These are phyloP conservation scores for Penaeus indicus DNA, from an alignment of 1,140 invertebrate genomes.

Conservation along the genomic window DNA sequence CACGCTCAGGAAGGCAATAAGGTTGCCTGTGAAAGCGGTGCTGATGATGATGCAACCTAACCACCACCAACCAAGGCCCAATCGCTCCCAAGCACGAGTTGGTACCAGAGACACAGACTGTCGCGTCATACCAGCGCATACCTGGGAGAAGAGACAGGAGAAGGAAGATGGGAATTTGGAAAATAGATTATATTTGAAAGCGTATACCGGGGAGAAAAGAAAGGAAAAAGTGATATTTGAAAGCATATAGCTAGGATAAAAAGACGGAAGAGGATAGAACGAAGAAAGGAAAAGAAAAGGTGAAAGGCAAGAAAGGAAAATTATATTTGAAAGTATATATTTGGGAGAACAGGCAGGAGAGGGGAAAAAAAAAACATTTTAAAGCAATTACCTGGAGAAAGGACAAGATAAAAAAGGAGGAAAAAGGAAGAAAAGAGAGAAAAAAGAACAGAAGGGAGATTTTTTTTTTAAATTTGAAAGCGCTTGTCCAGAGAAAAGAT, in stretches of 20 bases:
- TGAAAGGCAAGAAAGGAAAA: no score
- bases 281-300: not conserved
- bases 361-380: no score
- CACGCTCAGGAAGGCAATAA: constrained; percentile 56
- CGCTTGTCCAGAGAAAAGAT: no score
- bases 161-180: not conserved
- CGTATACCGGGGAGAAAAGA: no score
- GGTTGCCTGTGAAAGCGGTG: constrained; percentile 54
- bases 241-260: not conserved
- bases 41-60: constrained; percentile 50
- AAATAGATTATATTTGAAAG: not conserved
- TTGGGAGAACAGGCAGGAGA: no score
- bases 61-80: constrained; percentile 46
- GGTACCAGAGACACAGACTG: not conserved
- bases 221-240: no score
- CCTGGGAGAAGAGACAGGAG: not conserved
- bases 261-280: not conserved
- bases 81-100: constrained; percentile 7
- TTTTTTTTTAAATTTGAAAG: no score
- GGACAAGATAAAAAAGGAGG: no score
- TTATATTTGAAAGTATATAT: no score
- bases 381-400: no score
- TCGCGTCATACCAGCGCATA: constrained; percentile 27
- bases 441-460: no score
- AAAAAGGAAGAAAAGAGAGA: no score